Evolutionary conservation across 2,113 vertebrate genomes (phyloP).

Genomic region (Odobenus rosmarus): DNA sequence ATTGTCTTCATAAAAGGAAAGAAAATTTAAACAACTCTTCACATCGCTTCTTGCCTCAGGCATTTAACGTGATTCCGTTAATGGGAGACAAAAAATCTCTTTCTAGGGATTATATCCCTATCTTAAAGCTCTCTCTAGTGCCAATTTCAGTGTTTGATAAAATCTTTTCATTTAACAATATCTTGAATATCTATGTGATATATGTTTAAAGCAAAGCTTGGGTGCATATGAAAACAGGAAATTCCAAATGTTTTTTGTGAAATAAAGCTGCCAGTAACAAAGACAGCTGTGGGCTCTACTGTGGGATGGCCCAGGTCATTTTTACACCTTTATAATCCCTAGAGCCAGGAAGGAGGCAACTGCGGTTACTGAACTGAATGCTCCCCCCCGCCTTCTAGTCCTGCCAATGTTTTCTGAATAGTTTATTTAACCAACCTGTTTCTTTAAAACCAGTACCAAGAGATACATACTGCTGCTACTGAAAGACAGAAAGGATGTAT

Average conservation of each 20-base stretch:
- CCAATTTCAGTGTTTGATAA: not conserved
- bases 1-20: conserved; percentile 41
- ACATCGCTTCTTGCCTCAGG: conserved; percentile 32
- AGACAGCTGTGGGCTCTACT: not conserved
- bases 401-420: not conserved
- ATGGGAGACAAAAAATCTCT: not conserved
- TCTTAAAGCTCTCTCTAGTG: not conserved
- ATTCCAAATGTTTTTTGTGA: not conserved
- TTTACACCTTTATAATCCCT: not conserved
- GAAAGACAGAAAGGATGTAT: not conserved
- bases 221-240: not conserved
- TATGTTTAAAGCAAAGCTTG: conserved; percentile 9
- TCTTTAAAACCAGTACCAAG: not conserved
- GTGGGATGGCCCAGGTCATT: not conserved
- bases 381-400: not conserved
- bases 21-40: conserved; percentile 16
- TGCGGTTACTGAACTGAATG: not conserved
- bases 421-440: not conserved
- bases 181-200: not conserved
- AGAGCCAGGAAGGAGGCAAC: not conserved
- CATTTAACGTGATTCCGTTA: conserved; percentile 38
- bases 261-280: not conserved
- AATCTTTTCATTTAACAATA: conserved; percentile 32
- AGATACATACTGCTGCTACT: not conserved
- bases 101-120: not conserved